phyloP scores from a whole-genome alignment of 2,113 vertebrate genomes.

The Pseudopodoces humilis region DNA sequence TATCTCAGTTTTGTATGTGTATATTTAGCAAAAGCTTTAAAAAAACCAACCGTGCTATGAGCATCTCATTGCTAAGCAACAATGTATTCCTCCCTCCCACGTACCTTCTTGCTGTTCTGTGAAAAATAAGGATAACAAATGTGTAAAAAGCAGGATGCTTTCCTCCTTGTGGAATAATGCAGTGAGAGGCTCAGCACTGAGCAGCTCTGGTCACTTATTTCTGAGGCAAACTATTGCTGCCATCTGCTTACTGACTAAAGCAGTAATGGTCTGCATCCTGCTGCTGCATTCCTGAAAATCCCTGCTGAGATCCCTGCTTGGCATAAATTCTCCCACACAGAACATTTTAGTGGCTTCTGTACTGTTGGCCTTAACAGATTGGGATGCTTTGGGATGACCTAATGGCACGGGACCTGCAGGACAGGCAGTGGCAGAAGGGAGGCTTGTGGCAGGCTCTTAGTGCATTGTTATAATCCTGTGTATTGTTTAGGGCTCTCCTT shows the following conservation, averaged over 20 bases:
- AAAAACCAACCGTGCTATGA: slow-evolving; percentile 8
- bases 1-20: neutral
- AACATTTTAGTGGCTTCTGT: neutral
- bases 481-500: neutral
- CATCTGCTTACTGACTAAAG: neutral
- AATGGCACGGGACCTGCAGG: neutral
- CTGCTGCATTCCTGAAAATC: neutral
- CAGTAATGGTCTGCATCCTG: neutral
- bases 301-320: neutral
- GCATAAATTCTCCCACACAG: neutral
- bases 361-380: fast-evolving
- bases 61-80: slow-evolving; percentile 64
- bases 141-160: neutral
- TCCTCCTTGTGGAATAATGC: neutral
- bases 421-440: neutral
- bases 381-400: neutral
- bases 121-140: slow-evolving; percentile 19
- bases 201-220: neutral
- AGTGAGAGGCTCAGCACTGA: neutral
- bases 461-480: too few species aligned
- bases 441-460: neutral
- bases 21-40: slow-evolving; percentile 42
- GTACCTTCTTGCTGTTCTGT: neutral
- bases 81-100: slow-evolving; percentile 29
- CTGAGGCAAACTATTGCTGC: neutral